Evolutionary conservation across 2,888 invertebrate species (phyloP).

Genomic region (Calameuta filiformis): DNA sequence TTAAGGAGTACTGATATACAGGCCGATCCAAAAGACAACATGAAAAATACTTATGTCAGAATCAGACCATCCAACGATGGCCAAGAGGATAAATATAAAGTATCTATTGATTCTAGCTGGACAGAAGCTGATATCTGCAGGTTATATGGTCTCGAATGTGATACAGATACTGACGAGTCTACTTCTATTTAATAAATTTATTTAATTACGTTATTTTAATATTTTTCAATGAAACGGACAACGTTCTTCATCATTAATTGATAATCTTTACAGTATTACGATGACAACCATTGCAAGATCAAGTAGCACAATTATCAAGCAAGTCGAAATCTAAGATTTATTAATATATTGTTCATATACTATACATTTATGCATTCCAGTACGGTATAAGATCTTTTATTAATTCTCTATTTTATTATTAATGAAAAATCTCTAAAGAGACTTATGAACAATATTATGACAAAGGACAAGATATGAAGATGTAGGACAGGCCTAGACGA

Average conservation of each 20-base stretch:
- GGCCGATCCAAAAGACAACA: slow-evolving; percentile 19
- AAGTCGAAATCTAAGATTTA: not conserved
- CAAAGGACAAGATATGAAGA: not conserved
- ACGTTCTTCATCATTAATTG: not conserved
- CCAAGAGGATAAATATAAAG: slow-evolving; percentile 45
- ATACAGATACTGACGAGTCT: slow-evolving; percentile 54
- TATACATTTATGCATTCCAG: not conserved
- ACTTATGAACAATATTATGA: not conserved
- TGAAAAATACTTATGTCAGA: slow-evolving; percentile 46
- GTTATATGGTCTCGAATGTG: slow-evolving; percentile 39
- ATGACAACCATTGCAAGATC: not conserved
- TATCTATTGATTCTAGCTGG: slow-evolving; percentile 45
- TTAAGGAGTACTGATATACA: slow-evolving; percentile 22
- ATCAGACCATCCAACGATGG: slow-evolving; percentile 42
- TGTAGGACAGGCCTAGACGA: not conserved
- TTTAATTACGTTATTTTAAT: not conserved
- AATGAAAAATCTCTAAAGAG: not conserved
- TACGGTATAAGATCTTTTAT: not conserved
- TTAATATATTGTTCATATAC: not conserved
- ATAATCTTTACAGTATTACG: not conserved
- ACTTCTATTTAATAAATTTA: slow-evolving; percentile 51
- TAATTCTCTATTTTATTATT: not conserved
- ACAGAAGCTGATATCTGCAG: slow-evolving; percentile 32
- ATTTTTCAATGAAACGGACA: not conserved
- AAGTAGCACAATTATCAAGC: not conserved